Conservation (phyloP, 2,888 invertebrate genomes). For the Tetropium fuscum region DNA sequence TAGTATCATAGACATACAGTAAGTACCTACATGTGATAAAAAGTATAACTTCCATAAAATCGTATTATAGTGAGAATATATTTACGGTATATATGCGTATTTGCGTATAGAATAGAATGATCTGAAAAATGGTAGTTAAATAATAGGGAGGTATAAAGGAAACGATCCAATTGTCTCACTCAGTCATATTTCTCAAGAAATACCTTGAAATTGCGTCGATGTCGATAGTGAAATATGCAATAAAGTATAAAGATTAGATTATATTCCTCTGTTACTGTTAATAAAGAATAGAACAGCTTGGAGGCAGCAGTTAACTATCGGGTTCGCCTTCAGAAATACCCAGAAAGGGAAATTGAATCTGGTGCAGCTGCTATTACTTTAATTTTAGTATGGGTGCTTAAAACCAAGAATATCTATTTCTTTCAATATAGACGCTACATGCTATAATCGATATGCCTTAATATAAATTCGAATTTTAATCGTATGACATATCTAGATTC, state of each 20-base stretch:
- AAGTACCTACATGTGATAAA: no score
- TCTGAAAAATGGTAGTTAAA: no score
- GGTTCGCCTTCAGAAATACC: conserved; percentile 2
- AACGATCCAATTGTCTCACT: neutral
- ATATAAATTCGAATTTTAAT: no score
- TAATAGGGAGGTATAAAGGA: neutral
- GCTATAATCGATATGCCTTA: no score
- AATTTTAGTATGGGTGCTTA: conserved; percentile 8
- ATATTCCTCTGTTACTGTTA: conserved; percentile 3
- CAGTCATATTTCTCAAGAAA: neutral
- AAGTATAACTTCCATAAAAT: no score
- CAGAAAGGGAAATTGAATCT: conserved; percentile 19
- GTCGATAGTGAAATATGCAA: neutral
- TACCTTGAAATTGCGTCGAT: neutral
- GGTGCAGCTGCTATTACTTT: conserved; percentile 2
- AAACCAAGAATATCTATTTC: neutral
- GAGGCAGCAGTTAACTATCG: conserved; percentile 9
- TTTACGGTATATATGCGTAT: no score
- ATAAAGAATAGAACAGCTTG: conserved; percentile 10
- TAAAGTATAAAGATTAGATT: conserved; percentile 12
- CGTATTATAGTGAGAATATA: no score
- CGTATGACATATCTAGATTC: no score
- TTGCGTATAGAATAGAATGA: no score
- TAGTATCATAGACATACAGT: no score
- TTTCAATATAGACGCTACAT: no score